Percentiles rank a stretch among this genome's conserved stretches.
Conservation (phyloP, 1,140 invertebrate genomes). For the Cyphomyrmex costatus region DNA sequence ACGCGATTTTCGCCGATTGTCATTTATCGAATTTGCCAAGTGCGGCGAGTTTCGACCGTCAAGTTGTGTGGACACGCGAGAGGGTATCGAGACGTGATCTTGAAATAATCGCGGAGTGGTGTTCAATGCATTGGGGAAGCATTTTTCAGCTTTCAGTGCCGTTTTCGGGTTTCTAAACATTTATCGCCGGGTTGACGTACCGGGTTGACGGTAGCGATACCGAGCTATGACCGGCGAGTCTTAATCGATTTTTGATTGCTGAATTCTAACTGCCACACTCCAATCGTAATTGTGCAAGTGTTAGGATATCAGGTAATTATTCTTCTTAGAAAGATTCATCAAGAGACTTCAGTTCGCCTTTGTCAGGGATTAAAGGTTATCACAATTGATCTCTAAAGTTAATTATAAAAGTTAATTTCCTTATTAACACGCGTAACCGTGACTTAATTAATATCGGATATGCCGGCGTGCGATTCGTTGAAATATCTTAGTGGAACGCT, state of each 20-base stretch:
- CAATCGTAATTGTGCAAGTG: slow-evolving; percentile 18
- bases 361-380: slow-evolving; percentile 6
- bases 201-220: not conserved
- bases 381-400: not conserved
- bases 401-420: slow-evolving; percentile 36
- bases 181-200: not conserved
- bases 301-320: slow-evolving; percentile 51
- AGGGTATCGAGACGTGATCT: slow-evolving; percentile 12
- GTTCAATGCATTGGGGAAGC: not conserved
- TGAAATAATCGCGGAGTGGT: slow-evolving; percentile 32
- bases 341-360: not conserved
- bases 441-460: slow-evolving; percentile 30
- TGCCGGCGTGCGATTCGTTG: not conserved
- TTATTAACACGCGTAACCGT: slow-evolving; percentile 7
- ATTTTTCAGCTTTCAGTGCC: not conserved
- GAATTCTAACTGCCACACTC: not conserved
- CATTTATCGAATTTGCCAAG: not conserved
- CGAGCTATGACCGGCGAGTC: not conserved
- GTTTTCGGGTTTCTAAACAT: slow-evolving; percentile 7
- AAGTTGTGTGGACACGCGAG: slow-evolving; percentile 8
- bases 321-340: not conserved
- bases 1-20: not conserved
- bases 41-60: not conserved
- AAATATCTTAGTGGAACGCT: slow-evolving; percentile 42
- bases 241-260: not conserved